Evolutionary conservation across 1,140 invertebrate genomes (phyloP).

Genomic region (Drosophila burlai): DNA sequence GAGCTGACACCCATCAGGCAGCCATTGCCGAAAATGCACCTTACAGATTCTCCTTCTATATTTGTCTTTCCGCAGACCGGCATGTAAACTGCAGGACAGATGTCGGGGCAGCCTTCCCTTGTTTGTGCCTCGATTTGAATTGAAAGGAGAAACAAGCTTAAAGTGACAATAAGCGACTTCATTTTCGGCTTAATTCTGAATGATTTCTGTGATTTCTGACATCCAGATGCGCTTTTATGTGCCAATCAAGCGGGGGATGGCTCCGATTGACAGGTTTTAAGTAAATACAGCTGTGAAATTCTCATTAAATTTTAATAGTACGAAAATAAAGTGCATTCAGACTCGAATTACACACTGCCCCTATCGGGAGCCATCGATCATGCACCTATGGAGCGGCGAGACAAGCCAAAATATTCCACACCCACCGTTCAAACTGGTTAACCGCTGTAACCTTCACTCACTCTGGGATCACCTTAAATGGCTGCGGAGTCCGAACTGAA

Average conservation of each 20-base stretch:
- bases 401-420: slow-evolving; percentile 39
- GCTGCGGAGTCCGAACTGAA: slow-evolving; percentile 11
- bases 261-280: not conserved
- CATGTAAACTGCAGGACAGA: slow-evolving; percentile 11
- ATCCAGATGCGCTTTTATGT: slow-evolving; percentile 23
- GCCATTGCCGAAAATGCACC: slow-evolving; percentile 28
- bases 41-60: not conserved
- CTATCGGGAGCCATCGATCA: slow-evolving; percentile 22
- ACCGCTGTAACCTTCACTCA: slow-evolving; percentile 32
- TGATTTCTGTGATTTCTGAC: slow-evolving; percentile 10
- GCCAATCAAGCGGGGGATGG: not conserved
- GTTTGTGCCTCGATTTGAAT: not conserved
- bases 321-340: not conserved
- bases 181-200: slow-evolving; percentile 12
- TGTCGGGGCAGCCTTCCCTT: not conserved
- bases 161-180: slow-evolving; percentile 7
- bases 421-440: slow-evolving; percentile 36
- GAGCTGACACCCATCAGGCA: slow-evolving; percentile 15
- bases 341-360: slow-evolving; percentile 4
- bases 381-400: slow-evolving; percentile 4
- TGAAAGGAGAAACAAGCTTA: not conserved
- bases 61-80: slow-evolving; percentile 34
- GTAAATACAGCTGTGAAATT: slow-evolving; percentile 24
- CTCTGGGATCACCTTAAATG: slow-evolving; percentile 25
- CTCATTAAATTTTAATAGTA: not conserved